These are phyloP conservation scores for Conops quadrifasciatus DNA, from an alignment of 2,888 invertebrate species.

Conservation along the genomic window DNA sequence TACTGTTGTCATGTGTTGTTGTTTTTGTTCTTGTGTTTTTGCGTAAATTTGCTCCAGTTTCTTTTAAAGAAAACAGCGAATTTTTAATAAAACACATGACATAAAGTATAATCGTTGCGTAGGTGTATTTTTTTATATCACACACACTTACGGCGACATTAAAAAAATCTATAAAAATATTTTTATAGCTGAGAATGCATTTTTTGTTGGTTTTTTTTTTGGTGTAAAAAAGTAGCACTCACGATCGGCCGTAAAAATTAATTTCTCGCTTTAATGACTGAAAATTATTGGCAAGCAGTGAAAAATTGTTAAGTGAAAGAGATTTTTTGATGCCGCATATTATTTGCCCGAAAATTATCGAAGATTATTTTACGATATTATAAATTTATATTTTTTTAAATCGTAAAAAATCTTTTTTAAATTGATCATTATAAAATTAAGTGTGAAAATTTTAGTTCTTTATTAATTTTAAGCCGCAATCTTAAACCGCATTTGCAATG, in stretches of 20 bases:
- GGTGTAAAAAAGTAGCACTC: background rate
- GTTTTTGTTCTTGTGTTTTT: background rate
- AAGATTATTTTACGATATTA: too few relatives aligned
- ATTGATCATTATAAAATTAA: too few relatives aligned
- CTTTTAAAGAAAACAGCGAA: conserved; percentile 1
- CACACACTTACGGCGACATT: conserved; percentile 22
- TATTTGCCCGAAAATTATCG: too few relatives aligned
- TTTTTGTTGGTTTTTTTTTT: background rate
- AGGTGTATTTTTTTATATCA: conserved; percentile 16
- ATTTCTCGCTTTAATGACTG: conserved; percentile 39
- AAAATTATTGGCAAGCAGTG: conserved; percentile 32
- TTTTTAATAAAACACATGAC: conserved; percentile 7
- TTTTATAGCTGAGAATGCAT: conserved; percentile 14
- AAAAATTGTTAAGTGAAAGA: background rate
- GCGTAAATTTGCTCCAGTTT: conserved; percentile 30
- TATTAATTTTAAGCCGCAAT: too few relatives aligned
- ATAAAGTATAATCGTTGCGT: conserved; percentile 11
- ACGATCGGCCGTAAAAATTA: conserved; percentile 40
- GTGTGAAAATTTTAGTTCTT: too few relatives aligned
- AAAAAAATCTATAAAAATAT: conserved; percentile 13
- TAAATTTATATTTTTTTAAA: too few relatives aligned
- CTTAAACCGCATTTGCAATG: too few relatives aligned
- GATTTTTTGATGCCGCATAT: too few relatives aligned
- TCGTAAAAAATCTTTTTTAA: too few relatives aligned
- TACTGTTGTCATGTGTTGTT: background rate